Evolutionary conservation across 2,113 vertebrate genomes (phyloP).

Genomic region (Sakesphorus luctuosus): DNA sequence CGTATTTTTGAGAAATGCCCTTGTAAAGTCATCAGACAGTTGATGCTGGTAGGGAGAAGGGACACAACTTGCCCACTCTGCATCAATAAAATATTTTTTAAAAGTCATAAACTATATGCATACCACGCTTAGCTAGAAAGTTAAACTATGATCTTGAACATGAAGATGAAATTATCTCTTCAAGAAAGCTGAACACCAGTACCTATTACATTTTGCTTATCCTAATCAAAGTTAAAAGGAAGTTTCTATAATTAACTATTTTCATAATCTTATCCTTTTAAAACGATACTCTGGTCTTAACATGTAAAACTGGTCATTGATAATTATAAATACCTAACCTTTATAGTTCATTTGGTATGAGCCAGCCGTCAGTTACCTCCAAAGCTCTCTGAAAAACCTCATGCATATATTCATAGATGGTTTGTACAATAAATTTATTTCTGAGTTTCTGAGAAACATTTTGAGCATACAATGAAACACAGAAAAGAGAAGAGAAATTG

Average conservation of each 20-base stretch:
- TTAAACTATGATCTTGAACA: not conserved
- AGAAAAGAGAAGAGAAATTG: not conserved
- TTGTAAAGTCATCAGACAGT: not conserved
- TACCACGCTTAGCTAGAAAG: not conserved
- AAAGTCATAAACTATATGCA: not conserved
- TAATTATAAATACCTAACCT: not conserved
- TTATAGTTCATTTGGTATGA: not conserved
- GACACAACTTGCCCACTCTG: not conserved
- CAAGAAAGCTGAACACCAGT: not conserved
- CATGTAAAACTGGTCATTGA: not conserved
- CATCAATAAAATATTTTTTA: not conserved
- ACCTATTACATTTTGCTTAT: not conserved
- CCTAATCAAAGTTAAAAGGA: not conserved
- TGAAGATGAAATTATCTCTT: not conserved
- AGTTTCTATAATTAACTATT: not conserved
- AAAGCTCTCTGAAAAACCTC: not conserved
- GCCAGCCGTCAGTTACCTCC: not conserved
- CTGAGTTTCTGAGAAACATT: not conserved
- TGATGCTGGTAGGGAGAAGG: not conserved
- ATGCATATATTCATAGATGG: not conserved
- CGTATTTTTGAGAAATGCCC: not conserved
- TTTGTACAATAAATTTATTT: not conserved
- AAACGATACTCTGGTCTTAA: not conserved
- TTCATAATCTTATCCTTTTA: not conserved
- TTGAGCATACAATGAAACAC: not conserved